Percentiles rank a stretch among this genome's conserved stretches.
These are phyloP conservation scores for Nymphalis polychloros DNA, from an alignment of 2,888 invertebrate genomes.

Conservation along the genomic window DNA sequence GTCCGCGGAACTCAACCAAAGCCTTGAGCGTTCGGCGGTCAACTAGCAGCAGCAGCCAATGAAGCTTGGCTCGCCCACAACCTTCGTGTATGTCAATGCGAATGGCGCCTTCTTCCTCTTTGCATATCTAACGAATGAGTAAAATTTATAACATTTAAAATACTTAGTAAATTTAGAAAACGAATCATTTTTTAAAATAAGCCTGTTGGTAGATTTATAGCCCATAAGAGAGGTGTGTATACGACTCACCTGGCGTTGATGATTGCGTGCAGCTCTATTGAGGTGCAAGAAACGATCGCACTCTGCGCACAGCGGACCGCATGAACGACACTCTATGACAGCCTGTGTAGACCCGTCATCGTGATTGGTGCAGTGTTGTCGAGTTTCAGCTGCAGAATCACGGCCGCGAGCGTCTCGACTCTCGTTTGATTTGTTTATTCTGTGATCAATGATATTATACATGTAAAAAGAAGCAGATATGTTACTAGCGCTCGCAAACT, in stretches of 20 bases:
- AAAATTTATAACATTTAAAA: no score
- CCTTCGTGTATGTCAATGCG: constrained; percentile 98
- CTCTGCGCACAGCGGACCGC: constrained; percentile 96
- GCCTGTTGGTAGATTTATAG: no score
- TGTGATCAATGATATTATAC: constrained; percentile 29
- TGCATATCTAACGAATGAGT: constrained; percentile 85
- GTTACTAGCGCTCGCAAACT: no score
- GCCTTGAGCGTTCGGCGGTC: constrained; percentile 96
- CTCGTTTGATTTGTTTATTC: constrained; percentile 52
- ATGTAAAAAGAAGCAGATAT: no score
- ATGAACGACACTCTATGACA: constrained; percentile 94
- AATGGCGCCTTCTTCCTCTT: constrained; percentile 97
- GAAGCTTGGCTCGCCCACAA: constrained; percentile 96
- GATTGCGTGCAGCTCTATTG: constrained; percentile 91
- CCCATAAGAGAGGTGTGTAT: no score
- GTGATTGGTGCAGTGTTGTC: constrained; percentile 96
- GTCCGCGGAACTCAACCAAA: constrained; percentile 92
- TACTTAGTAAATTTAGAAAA: no score
- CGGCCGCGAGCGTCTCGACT: constrained; percentile 51
- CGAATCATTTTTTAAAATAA: no score
- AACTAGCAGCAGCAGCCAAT: constrained; percentile 96
- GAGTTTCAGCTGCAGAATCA: constrained; percentile 62
- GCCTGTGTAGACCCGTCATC: constrained; percentile 97
- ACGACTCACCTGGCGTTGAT: constrained; percentile 87
- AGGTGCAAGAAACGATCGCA: constrained; percentile 98